Percentiles rank a stretch among this genome's conserved stretches.
phyloP scores from a whole-genome alignment of 2,113 vertebrate species.

The Menidia beryllina region DNA sequence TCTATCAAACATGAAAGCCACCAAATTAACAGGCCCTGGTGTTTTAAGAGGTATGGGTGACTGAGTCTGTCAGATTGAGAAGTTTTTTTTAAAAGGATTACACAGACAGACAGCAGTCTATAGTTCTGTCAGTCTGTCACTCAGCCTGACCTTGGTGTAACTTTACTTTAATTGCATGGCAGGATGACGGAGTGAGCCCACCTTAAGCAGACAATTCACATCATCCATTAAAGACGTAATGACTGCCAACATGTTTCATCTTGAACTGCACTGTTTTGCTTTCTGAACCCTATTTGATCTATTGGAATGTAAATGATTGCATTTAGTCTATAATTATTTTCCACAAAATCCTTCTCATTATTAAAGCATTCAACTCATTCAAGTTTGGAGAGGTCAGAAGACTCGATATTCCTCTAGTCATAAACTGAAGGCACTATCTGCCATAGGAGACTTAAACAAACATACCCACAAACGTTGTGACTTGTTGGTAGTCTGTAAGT shows the following conservation, averaged over 20 bases:
- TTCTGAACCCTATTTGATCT: constrained; percentile 61
- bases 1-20: constrained; percentile 77
- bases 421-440: constrained; percentile 4
- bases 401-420: constrained; percentile 21
- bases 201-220: constrained; percentile 64
- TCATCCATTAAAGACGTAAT: constrained; percentile 68
- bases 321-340: constrained; percentile 68
- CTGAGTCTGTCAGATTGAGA: constrained; percentile 66
- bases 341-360: constrained; percentile 23
- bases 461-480: not conserved
- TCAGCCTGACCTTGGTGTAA: constrained; percentile 67
- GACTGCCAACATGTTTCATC: constrained; percentile 71
- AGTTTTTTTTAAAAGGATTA: constrained; percentile 57
- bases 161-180: constrained; percentile 71
- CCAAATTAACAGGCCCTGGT: constrained; percentile 57
- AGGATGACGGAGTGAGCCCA: constrained; percentile 49
- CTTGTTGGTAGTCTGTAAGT: too few species aligned
- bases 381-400: constrained; percentile 8
- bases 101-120: constrained; percentile 73
- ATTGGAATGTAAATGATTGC: constrained; percentile 70
- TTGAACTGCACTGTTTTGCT: constrained; percentile 64
- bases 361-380: constrained; percentile 17
- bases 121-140: constrained; percentile 76
- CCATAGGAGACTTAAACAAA: not conserved
- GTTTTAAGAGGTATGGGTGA: constrained; percentile 68